Evolutionary conservation across 1,140 invertebrate species (phyloP), one percentile per base, ranked within the genome.

Genomic region (Zaprionus nigranus): DNA sequence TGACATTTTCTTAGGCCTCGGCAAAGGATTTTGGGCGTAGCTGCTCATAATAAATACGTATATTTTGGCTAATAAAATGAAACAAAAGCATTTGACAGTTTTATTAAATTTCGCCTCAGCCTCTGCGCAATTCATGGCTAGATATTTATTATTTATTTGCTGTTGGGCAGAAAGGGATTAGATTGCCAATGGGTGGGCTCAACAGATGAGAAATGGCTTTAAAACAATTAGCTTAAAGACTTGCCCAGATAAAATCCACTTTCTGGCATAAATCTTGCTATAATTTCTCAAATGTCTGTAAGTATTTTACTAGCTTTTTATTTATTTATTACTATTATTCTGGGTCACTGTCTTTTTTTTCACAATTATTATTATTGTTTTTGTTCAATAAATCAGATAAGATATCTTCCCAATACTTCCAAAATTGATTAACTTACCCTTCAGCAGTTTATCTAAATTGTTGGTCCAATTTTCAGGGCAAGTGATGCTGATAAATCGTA

Each of bases 81-180:
- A 61, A 49, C 40, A 84, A 69, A 74, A 36, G 56, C 61, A 51
- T 74, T 75, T 83, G 78, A 79, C 82, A 70, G 57, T 86, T 82
- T 86, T 86, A 87, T 82, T 86, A 86, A 79, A 86, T 62, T 76
- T 66, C 13, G 38, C 22, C 6, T 17, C 13, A 12, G 22, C 49
- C 62, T 20, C 17, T 24, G 34, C 56, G n/a, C 40, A 28, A 40
- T 76, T 71, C 56, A 71, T 71, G 46, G 60, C 36, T 64, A 56
- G 36, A 70, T 46, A 58, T 58, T 36, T 53, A 53, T 53, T 54
- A 54, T 61, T 38, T 34, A 53, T 71, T 24, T 34, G 49, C 12
- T 13, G 28, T 5, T 24, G 4, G 24, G 3, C 22, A 5, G 15
- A 22, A 5, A 11, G 30, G 17, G 13, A 60, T 49, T 49, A 49